Base-by-base conservation (phyloP, 1,140 invertebrate genomes). In the Penaeus japonicus region DNA sequence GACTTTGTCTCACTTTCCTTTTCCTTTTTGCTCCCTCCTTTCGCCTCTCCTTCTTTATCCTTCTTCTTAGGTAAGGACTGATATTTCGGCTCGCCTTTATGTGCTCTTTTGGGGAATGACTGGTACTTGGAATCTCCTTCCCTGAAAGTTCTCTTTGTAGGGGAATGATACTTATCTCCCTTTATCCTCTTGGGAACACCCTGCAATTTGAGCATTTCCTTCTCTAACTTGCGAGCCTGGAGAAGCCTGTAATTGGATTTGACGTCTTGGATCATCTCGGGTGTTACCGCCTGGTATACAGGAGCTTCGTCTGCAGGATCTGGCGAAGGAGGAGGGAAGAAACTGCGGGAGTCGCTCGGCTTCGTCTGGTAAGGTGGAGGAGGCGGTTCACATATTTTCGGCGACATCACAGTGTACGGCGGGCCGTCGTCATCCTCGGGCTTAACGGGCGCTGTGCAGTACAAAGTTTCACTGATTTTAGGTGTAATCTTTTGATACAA, bases 241-340 rank as follows among this genome's bases (percentile, higher is more conserved):
- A 88, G 70, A 32, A 88, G 55, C 47, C 81, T 80, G 35, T 88
- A 88, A 59, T 88, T 88, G 10, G 24, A 83, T 30, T 88, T 88
- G 22, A 88, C 87, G n/a, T 88, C 87, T 75, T 88, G 87, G 32
- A 88, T 88, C 87, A 88, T 88, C 70, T 88, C 80, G 0, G 87
- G 87, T 1, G 87, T 88, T 10, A 88, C 87, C 4, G 87, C 87
- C 55, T 88, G 87, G 54, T 88, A 88, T 30, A 88, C 87, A 17
- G 87, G 87, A 55, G 83, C 87, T 5, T 47, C 54, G 17, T 88
- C 87, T 24, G 47, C 54, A 35, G 65, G 80, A 55, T 88, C 87
- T 7, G 87, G 87, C 22, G 87, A 88, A 1, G 87, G 83, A 32
- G 83, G 87, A 59, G 47, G 47, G 47, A 47, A 47, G 47, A 47